Conservation (phyloP, 2,113 vertebrate genomes). For the Anarrhichthys ocellatus region DNA sequence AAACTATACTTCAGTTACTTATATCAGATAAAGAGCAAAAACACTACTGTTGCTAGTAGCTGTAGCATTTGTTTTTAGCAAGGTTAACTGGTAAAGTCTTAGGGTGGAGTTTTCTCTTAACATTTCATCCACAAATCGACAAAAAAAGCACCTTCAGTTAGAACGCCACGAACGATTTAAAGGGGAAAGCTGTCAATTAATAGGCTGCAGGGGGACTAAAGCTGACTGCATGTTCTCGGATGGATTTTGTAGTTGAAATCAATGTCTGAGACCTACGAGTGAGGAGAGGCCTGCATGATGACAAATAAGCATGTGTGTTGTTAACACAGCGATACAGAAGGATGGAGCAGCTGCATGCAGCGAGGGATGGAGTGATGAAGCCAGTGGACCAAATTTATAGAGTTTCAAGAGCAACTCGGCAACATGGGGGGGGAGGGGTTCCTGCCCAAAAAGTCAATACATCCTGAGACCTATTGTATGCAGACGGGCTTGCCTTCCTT, state of each 20-base stretch:
- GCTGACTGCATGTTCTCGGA: slow-evolving; percentile 22
- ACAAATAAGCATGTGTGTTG: slow-evolving; percentile 38
- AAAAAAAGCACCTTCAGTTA: not conserved
- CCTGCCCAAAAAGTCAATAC: slow-evolving; percentile 51
- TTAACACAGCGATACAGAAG: not conserved
- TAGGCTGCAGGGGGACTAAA: not conserved
- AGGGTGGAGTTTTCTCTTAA: not conserved
- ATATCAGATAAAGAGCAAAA: not conserved
- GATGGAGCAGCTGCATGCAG: not conserved
- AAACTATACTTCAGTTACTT: not conserved
- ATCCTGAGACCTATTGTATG: slow-evolving; percentile 36
- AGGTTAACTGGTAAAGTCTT: not conserved
- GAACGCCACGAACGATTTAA: slow-evolving; percentile 1
- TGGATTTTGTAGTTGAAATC: slow-evolving; percentile 53
- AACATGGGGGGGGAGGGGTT: slow-evolving; percentile 5
- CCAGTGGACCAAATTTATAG: slow-evolving; percentile 39
- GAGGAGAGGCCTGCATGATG: slow-evolving; percentile 1
- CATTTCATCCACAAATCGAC: not conserved
- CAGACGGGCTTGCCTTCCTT: slow-evolving; percentile 24
- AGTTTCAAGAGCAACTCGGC: slow-evolving; percentile 9
- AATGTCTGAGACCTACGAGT: slow-evolving; percentile 18
- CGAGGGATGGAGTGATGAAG: slow-evolving; percentile 32
- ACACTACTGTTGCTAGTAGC: not conserved
- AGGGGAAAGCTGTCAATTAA: slow-evolving; percentile 25
- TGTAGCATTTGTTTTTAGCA: not conserved